A percentile compares a stretch with the other conserved stretches of the same genome.
Conservation (phyloP, 2,888 invertebrate species). For the Phyto melanocephala region DNA sequence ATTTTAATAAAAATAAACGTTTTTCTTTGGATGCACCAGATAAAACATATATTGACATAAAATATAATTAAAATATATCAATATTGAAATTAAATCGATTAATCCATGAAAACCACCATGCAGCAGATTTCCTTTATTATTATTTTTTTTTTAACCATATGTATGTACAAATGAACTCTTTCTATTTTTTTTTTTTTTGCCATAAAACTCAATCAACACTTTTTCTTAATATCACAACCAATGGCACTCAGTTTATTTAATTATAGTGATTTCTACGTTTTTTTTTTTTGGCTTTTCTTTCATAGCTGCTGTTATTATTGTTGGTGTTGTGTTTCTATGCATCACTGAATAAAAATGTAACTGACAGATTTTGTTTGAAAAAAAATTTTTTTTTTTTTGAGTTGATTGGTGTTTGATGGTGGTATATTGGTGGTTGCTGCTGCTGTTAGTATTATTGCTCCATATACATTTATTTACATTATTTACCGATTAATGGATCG, state of each 20-base stretch:
- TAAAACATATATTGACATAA: constrained; percentile 1
- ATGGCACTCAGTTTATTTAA: constrained; percentile 30
- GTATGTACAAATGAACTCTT: too few species aligned
- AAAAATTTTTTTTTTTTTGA: neutral
- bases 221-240: constrained; percentile 46
- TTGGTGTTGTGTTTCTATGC: constrained; percentile 14
- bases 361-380: constrained; percentile 47
- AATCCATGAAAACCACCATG: neutral
- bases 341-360: constrained; percentile 35
- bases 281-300: neutral
- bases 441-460: constrained; percentile 22
- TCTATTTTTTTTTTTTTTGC: neutral
- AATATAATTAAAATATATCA: neutral
- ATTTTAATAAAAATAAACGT: neutral
- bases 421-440: neutral
- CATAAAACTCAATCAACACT: constrained; percentile 59
- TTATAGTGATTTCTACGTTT: constrained; percentile 14
- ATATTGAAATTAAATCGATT: neutral
- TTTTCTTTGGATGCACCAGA: neutral
- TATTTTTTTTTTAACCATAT: too few species aligned
- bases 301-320: neutral
- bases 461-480: constrained; percentile 37
- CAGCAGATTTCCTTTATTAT: neutral
- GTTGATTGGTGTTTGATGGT: neutral
- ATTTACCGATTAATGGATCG: constrained; percentile 37